Conservation (phyloP, 1,140 invertebrate genomes). For the Eupristina koningsbergeri region DNA sequence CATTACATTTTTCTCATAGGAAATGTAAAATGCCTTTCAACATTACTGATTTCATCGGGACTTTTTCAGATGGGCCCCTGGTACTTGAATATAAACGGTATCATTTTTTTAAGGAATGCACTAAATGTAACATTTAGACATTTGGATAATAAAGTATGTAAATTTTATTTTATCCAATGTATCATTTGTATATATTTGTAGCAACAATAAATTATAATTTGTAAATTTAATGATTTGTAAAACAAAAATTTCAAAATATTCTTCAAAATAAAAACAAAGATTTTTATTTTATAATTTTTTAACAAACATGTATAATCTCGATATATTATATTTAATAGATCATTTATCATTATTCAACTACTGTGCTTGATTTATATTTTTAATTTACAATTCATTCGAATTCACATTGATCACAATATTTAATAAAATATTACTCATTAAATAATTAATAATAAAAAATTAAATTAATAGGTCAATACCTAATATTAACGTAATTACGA, state of each 20-base stretch:
- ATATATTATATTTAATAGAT: not conserved
- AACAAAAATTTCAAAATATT: not conserved
- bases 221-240: not conserved
- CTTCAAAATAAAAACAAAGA: not conserved
- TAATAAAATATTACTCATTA: no score
- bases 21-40: not conserved
- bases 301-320: not conserved
- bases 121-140: not conserved
- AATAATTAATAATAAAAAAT: no score
- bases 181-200: no score
- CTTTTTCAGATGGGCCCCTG: no score
- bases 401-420: no score
- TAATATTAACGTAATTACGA: no score
- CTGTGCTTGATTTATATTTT: not conserved
- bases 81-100: no score
- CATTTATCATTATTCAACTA: not conserved
- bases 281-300: not conserved
- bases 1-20: not conserved
- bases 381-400: not conserved
- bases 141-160: not conserved
- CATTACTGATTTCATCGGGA: no score
- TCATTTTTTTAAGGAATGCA: no score
- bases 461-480: no score
- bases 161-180: not conserved
- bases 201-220: not conserved